phyloP scores from a whole-genome alignment of 2,113 vertebrate species.

The Epinephelus cyanopodus region DNA sequence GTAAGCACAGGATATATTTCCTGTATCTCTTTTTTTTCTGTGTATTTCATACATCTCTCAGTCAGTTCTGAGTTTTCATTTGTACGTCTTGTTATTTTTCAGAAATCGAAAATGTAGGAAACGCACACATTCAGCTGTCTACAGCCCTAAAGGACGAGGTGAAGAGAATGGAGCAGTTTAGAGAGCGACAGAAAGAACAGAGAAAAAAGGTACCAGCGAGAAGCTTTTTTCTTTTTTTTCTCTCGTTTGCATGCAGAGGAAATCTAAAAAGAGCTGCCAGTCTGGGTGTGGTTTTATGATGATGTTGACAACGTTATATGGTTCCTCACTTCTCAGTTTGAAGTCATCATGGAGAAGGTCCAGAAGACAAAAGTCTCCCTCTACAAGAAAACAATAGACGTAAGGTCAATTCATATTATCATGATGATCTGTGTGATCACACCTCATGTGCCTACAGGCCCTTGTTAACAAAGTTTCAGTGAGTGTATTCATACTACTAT shows the following conservation, averaged over 20 bases:
- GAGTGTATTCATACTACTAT: background rate
- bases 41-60: background rate
- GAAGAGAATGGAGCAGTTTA: slow-evolving; percentile 92
- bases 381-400: slow-evolving; percentile 94
- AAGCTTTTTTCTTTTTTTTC: background rate
- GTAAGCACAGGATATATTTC: slow-evolving; percentile 82
- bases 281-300: background rate
- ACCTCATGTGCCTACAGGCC: background rate
- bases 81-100: slow-evolving; percentile 18
- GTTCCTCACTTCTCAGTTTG: slow-evolving; percentile 84
- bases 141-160: slow-evolving; percentile 90
- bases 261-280: background rate
- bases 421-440: background rate
- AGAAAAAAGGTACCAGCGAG: slow-evolving; percentile 89
- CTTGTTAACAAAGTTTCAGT: background rate
- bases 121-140: slow-evolving; percentile 92
- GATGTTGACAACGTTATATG: background rate
- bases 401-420: slow-evolving; percentile 74
- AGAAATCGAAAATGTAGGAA: slow-evolving; percentile 94
- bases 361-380: slow-evolving; percentile 93
- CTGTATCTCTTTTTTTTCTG: background rate
- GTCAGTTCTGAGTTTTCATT: background rate
- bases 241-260: slow-evolving; percentile 9
- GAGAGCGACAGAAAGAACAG: slow-evolving; percentile 96
- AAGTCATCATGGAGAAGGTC: slow-evolving; percentile 90